Percentiles rank a stretch among this genome's conserved stretches.
These are phyloP conservation scores for Anarhynchus alexandrinus DNA, from an alignment of 2,113 vertebrate species.

Conservation along the genomic window DNA sequence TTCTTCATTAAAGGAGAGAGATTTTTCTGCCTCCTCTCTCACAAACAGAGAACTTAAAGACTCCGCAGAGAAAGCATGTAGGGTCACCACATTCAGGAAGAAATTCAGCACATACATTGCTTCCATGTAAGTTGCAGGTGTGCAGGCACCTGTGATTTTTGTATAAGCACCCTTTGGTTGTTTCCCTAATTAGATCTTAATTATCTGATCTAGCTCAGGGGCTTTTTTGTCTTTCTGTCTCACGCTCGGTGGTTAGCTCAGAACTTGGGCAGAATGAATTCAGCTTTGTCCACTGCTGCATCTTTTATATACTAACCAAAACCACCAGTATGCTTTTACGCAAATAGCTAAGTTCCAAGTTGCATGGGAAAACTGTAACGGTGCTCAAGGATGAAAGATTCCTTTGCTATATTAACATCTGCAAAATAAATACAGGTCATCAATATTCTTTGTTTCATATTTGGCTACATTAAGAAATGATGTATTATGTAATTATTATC, in stretches of 20 bases:
- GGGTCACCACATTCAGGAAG: not conserved
- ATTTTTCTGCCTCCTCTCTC: not conserved
- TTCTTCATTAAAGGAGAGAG: not conserved
- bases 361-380: not conserved
- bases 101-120: fast-evolving
- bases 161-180: not conserved
- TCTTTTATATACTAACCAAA: not conserved
- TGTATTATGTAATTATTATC: constrained; percentile 44
- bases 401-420: not conserved
- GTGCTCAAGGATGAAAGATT: not conserved
- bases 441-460: constrained; percentile 35
- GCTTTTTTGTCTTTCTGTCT: not conserved
- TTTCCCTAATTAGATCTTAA: not conserved
- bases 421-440: constrained; percentile 26
- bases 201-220: not conserved
- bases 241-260: not conserved
- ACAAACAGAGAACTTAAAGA: not conserved
- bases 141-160: not conserved
- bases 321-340: not conserved
- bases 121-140: not conserved
- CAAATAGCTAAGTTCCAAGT: not conserved
- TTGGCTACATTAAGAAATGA: constrained; percentile 43
- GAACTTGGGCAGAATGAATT: not conserved
- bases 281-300: not conserved
- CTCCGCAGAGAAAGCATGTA: not conserved